phyloP scores from a whole-genome alignment of 2,888 invertebrate genomes.

The Metellina segmentata region DNA sequence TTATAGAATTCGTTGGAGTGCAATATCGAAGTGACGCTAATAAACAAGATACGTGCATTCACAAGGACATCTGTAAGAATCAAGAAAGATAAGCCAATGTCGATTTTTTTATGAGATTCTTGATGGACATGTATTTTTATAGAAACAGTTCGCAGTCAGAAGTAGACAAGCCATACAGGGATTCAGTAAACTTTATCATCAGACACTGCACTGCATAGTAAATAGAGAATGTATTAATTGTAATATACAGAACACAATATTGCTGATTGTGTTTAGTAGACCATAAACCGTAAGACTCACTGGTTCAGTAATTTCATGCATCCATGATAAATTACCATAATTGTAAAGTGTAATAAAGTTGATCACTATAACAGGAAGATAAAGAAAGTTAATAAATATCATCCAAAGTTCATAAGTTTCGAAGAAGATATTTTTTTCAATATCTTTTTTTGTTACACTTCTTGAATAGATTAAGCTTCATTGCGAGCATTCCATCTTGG shows the following conservation, averaged over 20 bases:
- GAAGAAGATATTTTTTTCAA: too few relatives aligned
- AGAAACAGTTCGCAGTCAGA: neutral
- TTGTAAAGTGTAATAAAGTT: neutral
- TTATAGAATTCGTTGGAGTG: neutral
- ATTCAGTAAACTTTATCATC: neutral
- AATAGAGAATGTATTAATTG: conserved; percentile 1
- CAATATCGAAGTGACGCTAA: neutral
- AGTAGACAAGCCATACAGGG: neutral
- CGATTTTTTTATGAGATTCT: neutral
- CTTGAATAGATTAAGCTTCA: neutral
- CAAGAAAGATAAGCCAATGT: conserved; percentile 5
- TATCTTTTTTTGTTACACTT: neutral
- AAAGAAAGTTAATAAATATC: neutral
- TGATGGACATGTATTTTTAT: neutral
- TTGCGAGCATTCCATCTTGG: neutral
- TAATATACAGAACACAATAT: neutral
- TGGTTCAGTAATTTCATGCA: neutral
- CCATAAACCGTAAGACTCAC: neutral
- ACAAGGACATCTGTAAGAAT: neutral
- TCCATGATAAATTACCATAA: neutral
- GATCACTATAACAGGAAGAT: neutral
- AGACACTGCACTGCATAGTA: neutral
- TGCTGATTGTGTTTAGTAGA: neutral
- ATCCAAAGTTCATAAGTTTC: neutral
- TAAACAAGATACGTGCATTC: neutral